These are phyloP conservation scores for Thalassoma bifasciatum DNA, from an alignment of 2,113 vertebrate genomes.

Conservation along the genomic window DNA sequence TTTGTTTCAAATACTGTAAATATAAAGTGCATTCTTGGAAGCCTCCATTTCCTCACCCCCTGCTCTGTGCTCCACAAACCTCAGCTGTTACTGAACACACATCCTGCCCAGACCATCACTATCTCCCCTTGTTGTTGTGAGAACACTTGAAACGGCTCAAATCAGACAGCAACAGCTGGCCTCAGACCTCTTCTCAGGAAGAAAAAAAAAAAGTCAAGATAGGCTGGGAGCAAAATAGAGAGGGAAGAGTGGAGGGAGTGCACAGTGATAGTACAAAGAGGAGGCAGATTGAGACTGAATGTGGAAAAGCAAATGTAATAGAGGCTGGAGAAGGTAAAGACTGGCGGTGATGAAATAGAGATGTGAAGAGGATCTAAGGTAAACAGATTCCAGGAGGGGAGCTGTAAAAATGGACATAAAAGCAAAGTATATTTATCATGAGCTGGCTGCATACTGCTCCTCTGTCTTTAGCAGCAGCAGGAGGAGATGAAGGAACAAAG, in stretches of 20 bases:
- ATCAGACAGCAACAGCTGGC: constrained; percentile 64
- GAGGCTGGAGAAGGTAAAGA: constrained; percentile 22
- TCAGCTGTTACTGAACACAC: constrained; percentile 26
- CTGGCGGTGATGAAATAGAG: constrained; percentile 37
- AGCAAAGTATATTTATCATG: constrained; percentile 9
- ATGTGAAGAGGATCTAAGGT: constrained; percentile 17
- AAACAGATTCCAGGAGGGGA: constrained; percentile 2
- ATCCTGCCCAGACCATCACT: constrained; percentile 30
- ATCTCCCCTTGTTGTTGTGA: constrained; percentile 33
- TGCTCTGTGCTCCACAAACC: constrained; percentile 21
- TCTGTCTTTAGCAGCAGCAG: constrained; percentile 10
- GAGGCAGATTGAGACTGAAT: constrained; percentile 24
- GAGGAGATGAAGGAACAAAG: constrained; percentile 19
- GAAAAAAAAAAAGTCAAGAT: constrained; percentile 20
- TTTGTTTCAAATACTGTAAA: background rate
- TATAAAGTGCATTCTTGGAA: constrained; percentile 12
- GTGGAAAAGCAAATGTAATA: constrained; percentile 31
- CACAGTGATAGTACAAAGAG: constrained; percentile 29
- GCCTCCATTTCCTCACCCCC: background rate
- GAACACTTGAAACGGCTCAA: constrained; percentile 57
- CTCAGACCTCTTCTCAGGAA: constrained; percentile 37
- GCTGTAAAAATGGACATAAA: constrained; percentile 25
- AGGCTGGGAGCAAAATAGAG: constrained; percentile 26
- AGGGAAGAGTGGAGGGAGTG: background rate
- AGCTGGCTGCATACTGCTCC: background rate